A percentile compares a stretch with the other conserved stretches of the same genome.
Conservation (phyloP, 1,140 invertebrate genomes). For the Brachionus sp. region DNA sequence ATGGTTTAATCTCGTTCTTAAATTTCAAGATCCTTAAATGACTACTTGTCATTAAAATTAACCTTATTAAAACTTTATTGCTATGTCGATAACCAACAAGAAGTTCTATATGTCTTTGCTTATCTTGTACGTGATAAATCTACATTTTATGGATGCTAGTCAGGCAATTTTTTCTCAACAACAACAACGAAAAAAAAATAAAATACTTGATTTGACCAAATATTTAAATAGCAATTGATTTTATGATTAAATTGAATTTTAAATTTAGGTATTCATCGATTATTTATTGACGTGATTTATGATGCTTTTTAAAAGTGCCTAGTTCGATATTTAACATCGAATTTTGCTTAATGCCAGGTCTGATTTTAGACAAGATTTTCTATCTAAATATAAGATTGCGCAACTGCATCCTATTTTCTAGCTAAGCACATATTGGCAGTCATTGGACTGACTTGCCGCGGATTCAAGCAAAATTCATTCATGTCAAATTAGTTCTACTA, state of each 20-base stretch:
- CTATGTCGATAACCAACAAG: conserved; percentile 13
- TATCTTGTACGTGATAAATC: conserved; percentile 34
- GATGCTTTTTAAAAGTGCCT: background rate
- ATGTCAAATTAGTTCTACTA: background rate
- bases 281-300: conserved; percentile 36
- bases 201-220: background rate
- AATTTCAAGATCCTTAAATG: conserved; percentile 7
- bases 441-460: background rate
- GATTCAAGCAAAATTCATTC: background rate
- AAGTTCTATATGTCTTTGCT: conserved; percentile 10
- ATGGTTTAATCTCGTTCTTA: conserved; percentile 8
- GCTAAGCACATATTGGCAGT: background rate
- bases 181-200: background rate
- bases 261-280: background rate
- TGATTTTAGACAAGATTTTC: background rate
- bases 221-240: conserved; percentile 29
- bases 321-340: background rate
- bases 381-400: background rate
- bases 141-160: conserved; percentile 22
- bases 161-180: background rate
- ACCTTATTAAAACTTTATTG: conserved; percentile 29
- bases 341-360: background rate
- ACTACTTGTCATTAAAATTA: conserved; percentile 37
- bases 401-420: background rate
- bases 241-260: background rate